Conservation (phyloP, 2,113 vertebrate genomes). For the Choloepus hoffmanni region DNA sequence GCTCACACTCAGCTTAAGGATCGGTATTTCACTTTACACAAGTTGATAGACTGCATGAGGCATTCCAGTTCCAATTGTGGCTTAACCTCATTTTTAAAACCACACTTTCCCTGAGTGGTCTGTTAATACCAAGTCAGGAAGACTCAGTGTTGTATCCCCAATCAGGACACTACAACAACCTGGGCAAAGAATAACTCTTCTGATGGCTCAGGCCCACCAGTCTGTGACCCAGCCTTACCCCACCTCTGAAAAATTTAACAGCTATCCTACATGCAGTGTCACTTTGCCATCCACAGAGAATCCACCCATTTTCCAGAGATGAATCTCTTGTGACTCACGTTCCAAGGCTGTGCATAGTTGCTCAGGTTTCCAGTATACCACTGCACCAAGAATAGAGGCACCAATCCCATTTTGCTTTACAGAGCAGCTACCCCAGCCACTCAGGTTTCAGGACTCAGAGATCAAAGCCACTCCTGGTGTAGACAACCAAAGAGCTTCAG, state of each 20-base stretch:
- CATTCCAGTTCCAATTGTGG: neutral
- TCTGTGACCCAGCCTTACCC: neutral
- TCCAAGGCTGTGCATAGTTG: neutral
- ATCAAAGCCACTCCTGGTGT: constrained; percentile 21
- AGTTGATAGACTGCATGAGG: neutral
- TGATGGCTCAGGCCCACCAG: neutral
- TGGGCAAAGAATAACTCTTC: neutral
- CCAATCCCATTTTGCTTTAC: neutral
- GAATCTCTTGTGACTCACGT: neutral
- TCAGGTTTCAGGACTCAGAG: constrained; percentile 35
- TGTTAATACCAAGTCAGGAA: constrained; percentile 17
- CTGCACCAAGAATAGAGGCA: neutral
- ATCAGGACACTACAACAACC: too few species aligned
- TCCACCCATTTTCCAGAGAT: neutral
- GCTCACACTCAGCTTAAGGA: neutral
- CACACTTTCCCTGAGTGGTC: neutral
- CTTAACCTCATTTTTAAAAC: neutral
- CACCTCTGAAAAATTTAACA: neutral
- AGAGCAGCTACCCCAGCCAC: neutral
- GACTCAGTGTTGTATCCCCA: neutral
- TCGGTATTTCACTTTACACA: neutral
- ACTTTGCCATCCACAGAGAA: neutral
- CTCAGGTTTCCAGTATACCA: neutral
- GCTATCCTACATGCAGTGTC: neutral
- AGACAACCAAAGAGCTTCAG: neutral